Percentiles rank a stretch among this genome's conserved stretches.
phyloP scores from a whole-genome alignment of 2,797 vertebrate genomes.

The Champsocephalus gunnari region DNA sequence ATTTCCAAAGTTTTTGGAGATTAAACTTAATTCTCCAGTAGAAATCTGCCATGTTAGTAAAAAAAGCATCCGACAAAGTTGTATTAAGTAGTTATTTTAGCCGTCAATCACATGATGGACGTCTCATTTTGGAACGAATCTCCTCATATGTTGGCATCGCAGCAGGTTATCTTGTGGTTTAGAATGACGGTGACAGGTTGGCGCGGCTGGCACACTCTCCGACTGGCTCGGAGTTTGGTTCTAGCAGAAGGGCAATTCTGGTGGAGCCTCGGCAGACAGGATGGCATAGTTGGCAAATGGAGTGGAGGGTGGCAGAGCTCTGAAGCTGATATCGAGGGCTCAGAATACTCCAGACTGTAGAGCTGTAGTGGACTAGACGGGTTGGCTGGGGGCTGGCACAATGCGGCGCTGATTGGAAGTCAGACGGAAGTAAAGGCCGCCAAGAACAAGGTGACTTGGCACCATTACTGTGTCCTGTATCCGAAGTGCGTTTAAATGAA shows the following conservation, averaged over 20 bases:
- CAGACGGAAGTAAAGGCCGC: constrained; percentile 43
- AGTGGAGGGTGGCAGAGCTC: constrained; percentile 47
- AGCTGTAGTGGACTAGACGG: constrained; percentile 63
- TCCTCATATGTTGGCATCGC: constrained; percentile 47
- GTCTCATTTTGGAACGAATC: constrained; percentile 49
- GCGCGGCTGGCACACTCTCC: constrained; percentile 59
- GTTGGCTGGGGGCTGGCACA: constrained; percentile 57
- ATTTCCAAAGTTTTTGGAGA: not conserved
- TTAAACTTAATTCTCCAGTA: not conserved
- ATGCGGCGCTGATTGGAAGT: constrained; percentile 28
- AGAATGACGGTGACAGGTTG: constrained; percentile 72
- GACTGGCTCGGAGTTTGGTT: constrained; percentile 69
- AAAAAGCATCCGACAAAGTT: not conserved
- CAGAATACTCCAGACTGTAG: constrained; percentile 71
- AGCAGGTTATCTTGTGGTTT: constrained; percentile 65
- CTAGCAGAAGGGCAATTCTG: constrained; percentile 78
- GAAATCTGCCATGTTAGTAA: not conserved
- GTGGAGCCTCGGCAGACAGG: constrained; percentile 76
- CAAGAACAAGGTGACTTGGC: constrained; percentile 16
- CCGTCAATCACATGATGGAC: constrained; percentile 33
- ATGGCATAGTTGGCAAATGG: constrained; percentile 78
- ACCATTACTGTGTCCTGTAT: not conserved
- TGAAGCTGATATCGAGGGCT: constrained; percentile 53
- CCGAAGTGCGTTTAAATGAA: constrained; percentile 14
- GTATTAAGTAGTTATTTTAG: not conserved